A percentile compares a stretch with the other conserved stretches of the same genome.
These are phyloP conservation scores for Liopterus haemorrhoidalis DNA, from an alignment of 2,888 invertebrate species.

Conservation along the genomic window DNA sequence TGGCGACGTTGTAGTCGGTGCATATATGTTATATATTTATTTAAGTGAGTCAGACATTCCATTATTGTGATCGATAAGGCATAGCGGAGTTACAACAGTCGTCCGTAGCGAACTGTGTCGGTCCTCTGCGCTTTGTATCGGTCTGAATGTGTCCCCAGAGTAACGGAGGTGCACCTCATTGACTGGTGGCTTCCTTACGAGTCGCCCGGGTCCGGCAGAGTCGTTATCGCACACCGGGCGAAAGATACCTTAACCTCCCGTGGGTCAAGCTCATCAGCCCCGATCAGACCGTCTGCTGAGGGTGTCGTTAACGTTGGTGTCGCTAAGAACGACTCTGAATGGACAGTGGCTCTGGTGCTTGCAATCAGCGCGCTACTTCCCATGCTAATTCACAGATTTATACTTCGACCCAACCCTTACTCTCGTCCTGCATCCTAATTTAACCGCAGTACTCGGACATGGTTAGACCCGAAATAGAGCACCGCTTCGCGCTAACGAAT, in stretches of 20 bases:
- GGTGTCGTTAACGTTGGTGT: too few relatives aligned
- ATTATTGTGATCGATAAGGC: conserved; percentile 28
- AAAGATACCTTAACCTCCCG: too few relatives aligned
- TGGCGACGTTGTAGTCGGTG: not conserved
- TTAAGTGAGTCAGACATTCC: conserved; percentile 30
- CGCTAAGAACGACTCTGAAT: conserved; percentile 9
- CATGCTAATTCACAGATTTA: conserved; percentile 44
- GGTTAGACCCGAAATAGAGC: not conserved
- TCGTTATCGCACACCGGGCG: too few relatives aligned
- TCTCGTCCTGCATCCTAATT: conserved; percentile 20
- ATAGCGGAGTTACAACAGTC: conserved; percentile 14
- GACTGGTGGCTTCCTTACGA: too few relatives aligned
- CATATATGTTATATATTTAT: conserved; percentile 26
- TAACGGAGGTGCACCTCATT: too few relatives aligned
- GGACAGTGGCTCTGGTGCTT: conserved; percentile 17
- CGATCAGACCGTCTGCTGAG: too few relatives aligned
- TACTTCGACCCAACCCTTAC: conserved; percentile 25
- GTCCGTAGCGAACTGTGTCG: too few relatives aligned
- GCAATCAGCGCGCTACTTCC: conserved; percentile 43
- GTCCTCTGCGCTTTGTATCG: too few relatives aligned
- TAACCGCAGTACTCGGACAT: conserved; percentile 10
- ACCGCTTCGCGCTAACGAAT: conserved; percentile 11
- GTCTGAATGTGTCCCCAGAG: too few relatives aligned
- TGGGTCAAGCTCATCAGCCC: too few relatives aligned
- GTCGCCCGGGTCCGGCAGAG: too few relatives aligned